These are phyloP conservation scores for Brachystomella parvula DNA, from an alignment of 1,140 invertebrate genomes.

Conservation along the genomic window DNA sequence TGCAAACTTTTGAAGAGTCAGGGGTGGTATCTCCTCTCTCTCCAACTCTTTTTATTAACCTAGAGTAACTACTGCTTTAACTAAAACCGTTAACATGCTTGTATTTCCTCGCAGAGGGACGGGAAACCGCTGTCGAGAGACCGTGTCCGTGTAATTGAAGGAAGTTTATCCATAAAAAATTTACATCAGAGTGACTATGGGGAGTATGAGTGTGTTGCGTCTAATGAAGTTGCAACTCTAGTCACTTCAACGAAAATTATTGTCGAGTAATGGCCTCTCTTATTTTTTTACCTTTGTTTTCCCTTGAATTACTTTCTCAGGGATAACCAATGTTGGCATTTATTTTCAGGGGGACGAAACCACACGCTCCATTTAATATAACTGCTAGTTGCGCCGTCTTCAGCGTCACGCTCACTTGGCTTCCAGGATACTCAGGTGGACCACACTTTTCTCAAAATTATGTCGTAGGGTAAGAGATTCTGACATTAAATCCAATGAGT, in stretches of 20 bases:
- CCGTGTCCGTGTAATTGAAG: constrained; percentile 64
- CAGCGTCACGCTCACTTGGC: constrained; percentile 79
- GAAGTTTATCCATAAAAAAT: constrained; percentile 85
- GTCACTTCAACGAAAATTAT: constrained; percentile 80
- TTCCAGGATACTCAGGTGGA: constrained; percentile 86
- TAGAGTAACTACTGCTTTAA: background rate
- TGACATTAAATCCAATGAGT: background rate
- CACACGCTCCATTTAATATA: constrained; percentile 91
- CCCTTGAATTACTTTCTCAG: background rate
- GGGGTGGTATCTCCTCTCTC: too few species aligned
- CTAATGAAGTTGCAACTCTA: constrained; percentile 89
- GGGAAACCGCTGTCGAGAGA: constrained; percentile 69
- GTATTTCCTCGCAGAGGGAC: constrained; percentile 54
- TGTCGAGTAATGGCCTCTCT: constrained; percentile 53
- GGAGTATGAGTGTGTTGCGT: constrained; percentile 82
- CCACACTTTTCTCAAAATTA: constrained; percentile 85
- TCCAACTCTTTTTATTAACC: too few species aligned
- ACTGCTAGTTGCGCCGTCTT: constrained; percentile 78
- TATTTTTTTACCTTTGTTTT: constrained; percentile 29
- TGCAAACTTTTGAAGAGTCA: too few species aligned
- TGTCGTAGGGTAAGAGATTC: constrained; percentile 60
- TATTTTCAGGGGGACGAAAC: constrained; percentile 64
- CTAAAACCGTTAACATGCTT: background rate
- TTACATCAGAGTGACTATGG: constrained; percentile 83
- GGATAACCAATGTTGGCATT: too few species aligned